Conservation (phyloP, 2,797 vertebrate species). For the Sebastes paucispinis region DNA sequence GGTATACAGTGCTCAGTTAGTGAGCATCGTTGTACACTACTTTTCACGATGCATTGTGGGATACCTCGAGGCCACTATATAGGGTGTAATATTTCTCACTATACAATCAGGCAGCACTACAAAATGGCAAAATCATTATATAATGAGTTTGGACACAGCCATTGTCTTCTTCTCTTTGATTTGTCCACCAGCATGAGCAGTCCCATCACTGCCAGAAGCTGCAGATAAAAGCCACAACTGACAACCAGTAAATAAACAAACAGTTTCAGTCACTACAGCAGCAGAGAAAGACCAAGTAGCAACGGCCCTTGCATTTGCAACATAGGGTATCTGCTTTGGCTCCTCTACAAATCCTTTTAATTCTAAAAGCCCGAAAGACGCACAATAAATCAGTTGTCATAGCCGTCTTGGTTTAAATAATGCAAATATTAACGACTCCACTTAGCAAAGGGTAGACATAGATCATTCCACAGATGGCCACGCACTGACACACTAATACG, state of each 20-base stretch:
- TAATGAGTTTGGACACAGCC: no score
- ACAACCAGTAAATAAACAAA: constrained; percentile 15
- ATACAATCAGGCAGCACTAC: no score
- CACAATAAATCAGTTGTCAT: constrained; percentile 44
- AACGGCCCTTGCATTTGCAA: neutral
- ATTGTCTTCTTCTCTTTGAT: neutral
- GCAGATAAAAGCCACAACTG: neutral
- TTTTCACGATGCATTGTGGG: no score
- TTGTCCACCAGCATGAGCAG: neutral
- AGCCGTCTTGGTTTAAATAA: constrained; percentile 50
- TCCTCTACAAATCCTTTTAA: constrained; percentile 29
- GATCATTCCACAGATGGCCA: constrained; percentile 37
- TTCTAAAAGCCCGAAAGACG: constrained; percentile 23
- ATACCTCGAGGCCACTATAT: no score
- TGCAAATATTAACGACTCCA: constrained; percentile 61
- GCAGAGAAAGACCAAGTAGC: neutral
- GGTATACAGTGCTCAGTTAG: no score
- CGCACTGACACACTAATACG: neutral
- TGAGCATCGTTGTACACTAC: no score
- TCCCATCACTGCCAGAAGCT: neutral
- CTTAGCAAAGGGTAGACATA: constrained; percentile 40
- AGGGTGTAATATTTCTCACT: no score
- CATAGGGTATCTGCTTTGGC: neutral
- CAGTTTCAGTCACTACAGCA: neutral
- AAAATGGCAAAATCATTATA: no score